These are phyloP conservation scores for Eidolon helvum DNA, from an alignment of 2,113 vertebrate genomes.

Conservation along the genomic window DNA sequence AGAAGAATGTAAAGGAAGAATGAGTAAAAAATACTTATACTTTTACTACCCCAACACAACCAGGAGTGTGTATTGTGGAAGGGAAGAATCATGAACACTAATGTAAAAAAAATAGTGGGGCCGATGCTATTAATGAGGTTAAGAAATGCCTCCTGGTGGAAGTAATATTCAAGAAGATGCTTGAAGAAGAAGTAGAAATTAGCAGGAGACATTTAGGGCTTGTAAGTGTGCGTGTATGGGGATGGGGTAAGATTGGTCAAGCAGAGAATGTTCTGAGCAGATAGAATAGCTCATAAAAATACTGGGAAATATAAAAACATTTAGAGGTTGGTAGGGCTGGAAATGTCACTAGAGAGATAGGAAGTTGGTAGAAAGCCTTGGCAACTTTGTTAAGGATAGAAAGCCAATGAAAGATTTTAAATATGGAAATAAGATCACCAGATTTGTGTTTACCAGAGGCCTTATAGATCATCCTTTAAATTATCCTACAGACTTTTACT, in stretches of 20 bases:
- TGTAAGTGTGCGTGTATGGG: neutral
- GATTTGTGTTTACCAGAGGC: neutral
- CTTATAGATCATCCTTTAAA: neutral
- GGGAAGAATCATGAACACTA: neutral
- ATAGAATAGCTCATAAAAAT: neutral
- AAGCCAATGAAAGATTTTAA: neutral
- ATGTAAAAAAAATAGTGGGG: neutral
- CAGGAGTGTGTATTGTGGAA: neutral
- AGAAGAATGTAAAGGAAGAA: neutral
- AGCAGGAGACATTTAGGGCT: neutral
- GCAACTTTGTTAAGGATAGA: neutral
- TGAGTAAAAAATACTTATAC: neutral
- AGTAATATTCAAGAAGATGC: neutral
- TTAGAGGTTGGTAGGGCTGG: neutral
- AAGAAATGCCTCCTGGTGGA: neutral
- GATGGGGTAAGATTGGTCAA: neutral
- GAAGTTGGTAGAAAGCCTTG: neutral
- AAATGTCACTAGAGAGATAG: neutral
- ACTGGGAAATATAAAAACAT: neutral
- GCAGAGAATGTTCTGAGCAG: neutral
- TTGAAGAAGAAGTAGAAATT: neutral
- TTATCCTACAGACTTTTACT: neutral
- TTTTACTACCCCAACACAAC: neutral
- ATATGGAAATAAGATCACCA: neutral
- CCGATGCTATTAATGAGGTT: neutral